Conservation (phyloP, 2,888 invertebrate species). For the Drosophila mayaguana region DNA sequence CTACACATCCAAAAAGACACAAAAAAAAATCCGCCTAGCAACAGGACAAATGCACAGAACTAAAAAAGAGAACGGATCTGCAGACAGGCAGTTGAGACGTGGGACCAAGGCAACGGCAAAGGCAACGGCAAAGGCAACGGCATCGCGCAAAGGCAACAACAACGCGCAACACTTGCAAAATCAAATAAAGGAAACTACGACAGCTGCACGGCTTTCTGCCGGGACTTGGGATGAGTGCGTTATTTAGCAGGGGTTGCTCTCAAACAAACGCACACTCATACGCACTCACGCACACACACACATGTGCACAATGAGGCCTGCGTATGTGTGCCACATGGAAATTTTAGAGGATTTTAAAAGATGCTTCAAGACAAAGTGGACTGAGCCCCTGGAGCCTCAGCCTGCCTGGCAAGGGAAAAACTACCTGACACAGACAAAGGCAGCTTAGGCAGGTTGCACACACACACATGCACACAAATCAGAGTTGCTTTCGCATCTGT, state of each 20-base stretch:
- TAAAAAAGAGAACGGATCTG: slow-evolving; percentile 33
- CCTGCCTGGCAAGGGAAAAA: slow-evolving; percentile 58
- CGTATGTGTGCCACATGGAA: slow-evolving; percentile 74
- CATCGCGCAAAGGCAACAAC: neutral
- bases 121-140: neutral
- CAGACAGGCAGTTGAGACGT: slow-evolving; percentile 18
- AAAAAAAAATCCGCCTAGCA: slow-evolving; percentile 58
- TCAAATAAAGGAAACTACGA: slow-evolving; percentile 66
- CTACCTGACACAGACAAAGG: slow-evolving; percentile 71
- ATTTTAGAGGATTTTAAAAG: slow-evolving; percentile 65
- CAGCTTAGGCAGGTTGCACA: slow-evolving; percentile 59
- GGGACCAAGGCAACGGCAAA: neutral
- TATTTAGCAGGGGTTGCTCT: slow-evolving; percentile 63
- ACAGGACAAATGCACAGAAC: slow-evolving; percentile 48
- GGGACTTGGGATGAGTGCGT: slow-evolving; percentile 22
- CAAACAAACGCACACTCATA: slow-evolving; percentile 33
- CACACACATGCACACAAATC: slow-evolving; percentile 32
- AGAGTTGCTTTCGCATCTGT: slow-evolving; percentile 70
- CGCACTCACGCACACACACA: slow-evolving; percentile 30
- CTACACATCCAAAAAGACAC: slow-evolving; percentile 7
- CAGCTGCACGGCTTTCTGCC: slow-evolving; percentile 68
- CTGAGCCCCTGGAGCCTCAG: slow-evolving; percentile 6
- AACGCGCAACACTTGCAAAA: slow-evolving; percentile 71
- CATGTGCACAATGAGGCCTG: slow-evolving; percentile 35
- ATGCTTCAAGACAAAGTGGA: slow-evolving; percentile 61